Evolutionary conservation across 2,797 vertebrate genomes (phyloP).

Genomic region (Pantherophis alleghaniensis): DNA sequence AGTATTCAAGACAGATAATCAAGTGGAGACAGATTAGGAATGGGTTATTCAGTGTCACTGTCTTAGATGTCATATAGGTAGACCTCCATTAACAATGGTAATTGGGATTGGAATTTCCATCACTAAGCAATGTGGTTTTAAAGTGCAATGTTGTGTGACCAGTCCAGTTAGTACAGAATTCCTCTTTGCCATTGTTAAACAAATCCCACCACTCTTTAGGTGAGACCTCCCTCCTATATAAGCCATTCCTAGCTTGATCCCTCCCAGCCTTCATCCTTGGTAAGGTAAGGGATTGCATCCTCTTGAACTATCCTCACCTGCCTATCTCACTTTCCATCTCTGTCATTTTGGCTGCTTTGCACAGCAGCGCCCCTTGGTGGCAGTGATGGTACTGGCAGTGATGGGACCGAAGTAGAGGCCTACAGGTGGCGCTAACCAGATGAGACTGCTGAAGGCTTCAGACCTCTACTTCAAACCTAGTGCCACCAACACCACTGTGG

Average conservation of each 20-base stretch:
- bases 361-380: background rate
- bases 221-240: background rate
- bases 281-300: background rate
- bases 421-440: background rate
- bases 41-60: background rate
- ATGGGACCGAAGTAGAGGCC: background rate
- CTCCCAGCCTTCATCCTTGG: background rate
- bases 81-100: background rate
- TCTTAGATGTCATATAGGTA: background rate
- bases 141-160: background rate
- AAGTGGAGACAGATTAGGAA: background rate
- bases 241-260: background rate
- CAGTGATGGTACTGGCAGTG: background rate
- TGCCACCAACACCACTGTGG: background rate
- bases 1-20: background rate
- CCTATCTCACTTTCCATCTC: background rate
- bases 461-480: background rate
- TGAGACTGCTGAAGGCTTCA: background rate
- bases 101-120: background rate
- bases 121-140: background rate
- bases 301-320: background rate
- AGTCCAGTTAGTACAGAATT: background rate
- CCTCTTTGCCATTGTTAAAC: background rate
- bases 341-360: background rate
- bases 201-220: background rate